phyloP scores from a whole-genome alignment of 2,797 vertebrate species.

The Paguma larvata region DNA sequence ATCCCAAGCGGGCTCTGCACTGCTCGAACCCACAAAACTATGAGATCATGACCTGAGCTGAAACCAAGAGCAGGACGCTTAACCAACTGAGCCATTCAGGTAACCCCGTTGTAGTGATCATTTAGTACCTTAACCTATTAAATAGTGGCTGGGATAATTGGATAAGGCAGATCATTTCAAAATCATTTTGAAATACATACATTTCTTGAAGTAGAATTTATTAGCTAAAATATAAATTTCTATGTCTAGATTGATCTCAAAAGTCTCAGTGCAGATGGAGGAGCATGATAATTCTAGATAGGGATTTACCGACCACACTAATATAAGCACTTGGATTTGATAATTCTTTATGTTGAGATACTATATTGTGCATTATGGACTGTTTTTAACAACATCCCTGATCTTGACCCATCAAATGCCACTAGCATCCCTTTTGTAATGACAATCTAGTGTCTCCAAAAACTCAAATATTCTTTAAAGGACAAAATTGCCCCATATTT shows the following conservation, averaged over 20 bases:
- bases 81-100: no score
- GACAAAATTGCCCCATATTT: background rate
- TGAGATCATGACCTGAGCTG: no score
- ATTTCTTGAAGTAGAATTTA: background rate
- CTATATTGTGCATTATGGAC: background rate
- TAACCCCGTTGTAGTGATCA: background rate
- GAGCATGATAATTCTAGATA: background rate
- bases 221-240: background rate
- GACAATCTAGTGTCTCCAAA: background rate
- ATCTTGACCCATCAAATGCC: background rate
- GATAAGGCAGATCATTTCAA: background rate
- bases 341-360: background rate
- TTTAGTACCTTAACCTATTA: background rate
- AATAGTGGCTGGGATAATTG: background rate
- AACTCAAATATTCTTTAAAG: background rate
- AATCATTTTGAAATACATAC: constrained; percentile 21
- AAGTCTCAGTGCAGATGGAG: background rate
- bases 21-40: no score
- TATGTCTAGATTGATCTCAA: background rate
- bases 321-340: background rate
- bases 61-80: no score
- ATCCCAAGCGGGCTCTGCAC: no score
- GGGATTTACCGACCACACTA: background rate
- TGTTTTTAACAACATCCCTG: background rate
- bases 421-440: background rate